phyloP scores from a whole-genome alignment of 2,888 invertebrate species.

The Liopterus haemorrhoidalis region DNA sequence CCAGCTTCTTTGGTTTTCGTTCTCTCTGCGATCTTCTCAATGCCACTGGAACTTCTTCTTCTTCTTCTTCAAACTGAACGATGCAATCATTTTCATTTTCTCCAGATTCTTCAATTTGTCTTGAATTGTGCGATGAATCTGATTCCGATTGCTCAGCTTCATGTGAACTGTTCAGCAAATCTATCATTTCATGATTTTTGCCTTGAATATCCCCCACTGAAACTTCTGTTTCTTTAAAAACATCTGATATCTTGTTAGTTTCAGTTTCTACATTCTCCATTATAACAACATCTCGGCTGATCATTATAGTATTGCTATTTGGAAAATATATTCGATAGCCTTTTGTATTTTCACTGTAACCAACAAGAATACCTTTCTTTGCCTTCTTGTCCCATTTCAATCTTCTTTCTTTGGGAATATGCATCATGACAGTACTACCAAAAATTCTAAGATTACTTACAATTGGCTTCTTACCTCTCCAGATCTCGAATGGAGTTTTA shows the following conservation, averaged over 20 bases:
- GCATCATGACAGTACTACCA: conserved; percentile 35
- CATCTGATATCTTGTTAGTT: conserved; percentile 4
- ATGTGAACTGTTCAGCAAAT: conserved; percentile 17
- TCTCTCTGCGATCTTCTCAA: conserved; percentile 27
- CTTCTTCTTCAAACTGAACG: no score
- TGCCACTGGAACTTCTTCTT: no score
- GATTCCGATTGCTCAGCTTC: conserved; percentile 13
- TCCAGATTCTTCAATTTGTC: conserved; percentile 13
- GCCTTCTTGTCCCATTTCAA: conserved; percentile 36
- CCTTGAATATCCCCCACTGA: conserved; percentile 20
- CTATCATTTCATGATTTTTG: conserved; percentile 4
- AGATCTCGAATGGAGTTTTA: conserved; percentile 37
- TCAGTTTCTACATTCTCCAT: conserved; percentile 21
- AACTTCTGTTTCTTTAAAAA: conserved; percentile 16
- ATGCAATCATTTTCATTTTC: conserved; percentile 12
- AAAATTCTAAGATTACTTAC: conserved; percentile 36
- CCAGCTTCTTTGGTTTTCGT: conserved; percentile 27
- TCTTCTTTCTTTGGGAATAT: conserved; percentile 36
- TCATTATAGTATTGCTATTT: conserved; percentile 22
- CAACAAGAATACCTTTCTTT: conserved; percentile 30
- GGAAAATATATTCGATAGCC: conserved; percentile 33
- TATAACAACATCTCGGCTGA: conserved; percentile 29
- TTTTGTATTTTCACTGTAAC: conserved; percentile 32
- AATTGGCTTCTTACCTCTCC: conserved; percentile 36
- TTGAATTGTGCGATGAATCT: conserved; percentile 4